Base-by-base conservation (phyloP, 1,140 invertebrate genomes). In the Tenebrio molitor region DNA sequence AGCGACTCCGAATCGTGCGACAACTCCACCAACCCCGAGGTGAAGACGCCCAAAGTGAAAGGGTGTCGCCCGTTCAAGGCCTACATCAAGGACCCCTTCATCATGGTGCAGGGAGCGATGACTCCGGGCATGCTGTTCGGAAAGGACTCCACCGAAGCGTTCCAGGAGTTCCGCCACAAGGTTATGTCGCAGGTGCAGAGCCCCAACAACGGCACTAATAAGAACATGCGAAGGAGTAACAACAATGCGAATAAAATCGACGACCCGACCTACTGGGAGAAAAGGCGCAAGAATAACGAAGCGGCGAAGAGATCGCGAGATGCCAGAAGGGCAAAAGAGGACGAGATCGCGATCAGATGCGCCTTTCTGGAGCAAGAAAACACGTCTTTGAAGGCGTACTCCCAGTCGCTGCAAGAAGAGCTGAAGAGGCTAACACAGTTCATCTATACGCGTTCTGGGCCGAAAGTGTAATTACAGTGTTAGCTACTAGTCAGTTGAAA, bases 261-360 rank as follows among this genome's bases (percentile, higher is more conserved):
- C 3, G 95, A 97, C 79, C 89, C 91, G 0, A 90, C 91, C 0
- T 98, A 98, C 80, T 92, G 91, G 85, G 95, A 96, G 79, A 87
- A 95, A 69, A 85, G 97, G 6, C 89, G 92, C 67, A 97, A 97
- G 81, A 98, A 99, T 81, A 99, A 99, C 82, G 94, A 93, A 75
- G 97, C 97, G 0, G 97, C 97, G 0, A 99, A 99, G 83, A 87
- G 95, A 66, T 97, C 95, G 0, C 86, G 97, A 34, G 96, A 99
- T 78, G 91, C 94, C 0, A 86, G 97, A 65, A 87, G 95, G 76
- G 88, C 91, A 8, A 96, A 98, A 80, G 97, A 98, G 81, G 94
- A 98, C 69, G 93, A 96, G 79, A 93, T 98, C 12, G 94, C 96
- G 0, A 92, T 98, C 25, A 84, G 94, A 64, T 0, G 91, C 90